Percentiles rank a stretch among this genome's conserved stretches.
phyloP scores from a whole-genome alignment of 2,113 vertebrate species.

The Pygathrix nemaeus region DNA sequence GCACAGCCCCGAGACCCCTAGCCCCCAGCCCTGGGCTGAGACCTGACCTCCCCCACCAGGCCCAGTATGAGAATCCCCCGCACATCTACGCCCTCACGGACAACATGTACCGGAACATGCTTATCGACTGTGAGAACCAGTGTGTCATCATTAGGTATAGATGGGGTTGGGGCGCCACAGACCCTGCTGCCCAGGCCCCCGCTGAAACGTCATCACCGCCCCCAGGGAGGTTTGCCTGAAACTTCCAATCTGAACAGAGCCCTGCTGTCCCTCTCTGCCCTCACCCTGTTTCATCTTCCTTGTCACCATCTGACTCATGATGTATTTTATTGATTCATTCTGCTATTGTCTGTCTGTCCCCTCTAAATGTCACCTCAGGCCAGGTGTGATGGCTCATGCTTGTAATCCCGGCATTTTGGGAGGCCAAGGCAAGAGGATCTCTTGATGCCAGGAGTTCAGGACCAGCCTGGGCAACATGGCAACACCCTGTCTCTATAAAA shows the following conservation, averaged over 20 bases:
- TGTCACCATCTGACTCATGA: not conserved
- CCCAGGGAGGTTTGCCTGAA: not conserved
- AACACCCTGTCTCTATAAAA: no score
- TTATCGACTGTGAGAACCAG: slow-evolving; percentile 97
- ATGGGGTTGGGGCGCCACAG: accelerated
- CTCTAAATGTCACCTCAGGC: not conserved
- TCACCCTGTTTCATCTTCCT: not conserved
- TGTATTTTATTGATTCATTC: not conserved
- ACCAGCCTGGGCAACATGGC: no score
- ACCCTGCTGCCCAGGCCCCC: not conserved
- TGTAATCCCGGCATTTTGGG: no score
- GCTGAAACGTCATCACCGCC: not conserved
- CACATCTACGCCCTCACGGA: slow-evolving; percentile 97
- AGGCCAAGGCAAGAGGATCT: no score
- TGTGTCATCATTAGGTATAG: slow-evolving; percentile 95
- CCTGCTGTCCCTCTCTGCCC: not conserved
- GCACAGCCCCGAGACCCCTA: accelerated
- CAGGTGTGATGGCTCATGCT: no score
- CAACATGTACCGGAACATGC: slow-evolving; percentile 99
- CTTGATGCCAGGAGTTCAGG: no score
- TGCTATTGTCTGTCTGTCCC: not conserved
- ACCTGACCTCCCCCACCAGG: slow-evolving; percentile 81
- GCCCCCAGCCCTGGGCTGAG: not conserved
- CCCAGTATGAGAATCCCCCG: slow-evolving; percentile 98
- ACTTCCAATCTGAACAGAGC: not conserved